Evolutionary conservation across 2,113 vertebrate genomes (phyloP), one percentile per base, ranked within the genome.

Genomic region (Engystomops pustulosus): DNA sequence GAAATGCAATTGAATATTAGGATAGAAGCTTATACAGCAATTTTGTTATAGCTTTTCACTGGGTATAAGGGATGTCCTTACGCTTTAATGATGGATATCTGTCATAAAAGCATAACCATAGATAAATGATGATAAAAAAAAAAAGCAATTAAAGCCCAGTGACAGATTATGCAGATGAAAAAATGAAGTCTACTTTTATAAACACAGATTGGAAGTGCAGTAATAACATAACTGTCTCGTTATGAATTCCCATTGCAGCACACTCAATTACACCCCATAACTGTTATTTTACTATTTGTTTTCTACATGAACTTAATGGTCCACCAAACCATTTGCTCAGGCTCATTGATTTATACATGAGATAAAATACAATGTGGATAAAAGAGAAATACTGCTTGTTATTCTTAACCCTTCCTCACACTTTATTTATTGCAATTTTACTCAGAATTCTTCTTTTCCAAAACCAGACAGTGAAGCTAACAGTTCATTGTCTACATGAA

Each of bases 281-380:
- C 58, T 76, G 81, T 76, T 84, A 84, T 75, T 76, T 84, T 65
- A 76, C 71, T 76, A 76, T 77, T 84, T 76, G 81, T 67, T 67
- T 84, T 84, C 44, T 77, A 62, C 58, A 67, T 49, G 81, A 77
- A 75, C 70, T 77, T 83, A 83, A 84, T 84, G 71, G 72, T 47
- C 72, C 81, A 77, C 72, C 55, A 77, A 75, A 76, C 27, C 72
- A 84, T 77, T 84, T 36, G 41, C 72, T 84, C 30, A 77, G 81
- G 49, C 71, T 84, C 71, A 84, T 75, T 68, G 81, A 55, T 27
- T 51, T 77, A 67, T 77, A 67, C 60, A 84, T 77, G 53, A 83
- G 71, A 68, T 68, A 84, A 84, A 83, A 75, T 53, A 45, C 23
- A 77, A 18, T 36, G 53, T 14, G 7, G 51, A 51, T 51, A 58